phyloP scores from a whole-genome alignment of 2,113 vertebrate genomes.

The Microcebus lehilahytsara region DNA sequence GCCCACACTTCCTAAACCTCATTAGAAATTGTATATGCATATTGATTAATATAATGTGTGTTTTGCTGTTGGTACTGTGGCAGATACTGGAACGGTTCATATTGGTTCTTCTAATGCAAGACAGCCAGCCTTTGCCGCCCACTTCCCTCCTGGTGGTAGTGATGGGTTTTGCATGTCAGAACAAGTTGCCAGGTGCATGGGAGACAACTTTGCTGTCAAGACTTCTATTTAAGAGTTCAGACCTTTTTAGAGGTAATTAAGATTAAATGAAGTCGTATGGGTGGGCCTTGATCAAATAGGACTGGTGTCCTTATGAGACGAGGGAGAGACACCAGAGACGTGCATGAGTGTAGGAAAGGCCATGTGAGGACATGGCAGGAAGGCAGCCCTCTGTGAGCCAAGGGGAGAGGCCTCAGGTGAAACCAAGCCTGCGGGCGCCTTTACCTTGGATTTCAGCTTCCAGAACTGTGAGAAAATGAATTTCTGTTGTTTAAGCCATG shows the following conservation, averaged over 20 bases:
- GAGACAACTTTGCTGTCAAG: background rate
- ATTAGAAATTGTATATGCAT: background rate
- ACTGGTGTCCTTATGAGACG: background rate
- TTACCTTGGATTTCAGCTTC: background rate
- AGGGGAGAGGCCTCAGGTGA: background rate
- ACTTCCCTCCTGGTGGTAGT: background rate
- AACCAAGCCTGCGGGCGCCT: background rate
- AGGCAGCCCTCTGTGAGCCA: rapidly evolving
- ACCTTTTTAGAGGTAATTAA: background rate
- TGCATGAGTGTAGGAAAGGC: background rate
- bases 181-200: background rate
- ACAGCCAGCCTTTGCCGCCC: background rate
- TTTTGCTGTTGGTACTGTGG: background rate
- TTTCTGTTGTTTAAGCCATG: background rate
- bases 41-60: background rate
- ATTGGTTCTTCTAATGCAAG: background rate
- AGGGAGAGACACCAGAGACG: background rate
- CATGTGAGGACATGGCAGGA: background rate
- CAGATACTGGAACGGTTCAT: too few relatives aligned
- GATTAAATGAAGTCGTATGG: background rate
- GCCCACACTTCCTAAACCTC: background rate
- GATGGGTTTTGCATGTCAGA: background rate
- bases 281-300: background rate
- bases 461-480: background rate
- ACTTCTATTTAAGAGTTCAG: background rate